Evolutionary conservation across 2,888 invertebrate species (phyloP).

Genomic region (Bombyx huttoni): DNA sequence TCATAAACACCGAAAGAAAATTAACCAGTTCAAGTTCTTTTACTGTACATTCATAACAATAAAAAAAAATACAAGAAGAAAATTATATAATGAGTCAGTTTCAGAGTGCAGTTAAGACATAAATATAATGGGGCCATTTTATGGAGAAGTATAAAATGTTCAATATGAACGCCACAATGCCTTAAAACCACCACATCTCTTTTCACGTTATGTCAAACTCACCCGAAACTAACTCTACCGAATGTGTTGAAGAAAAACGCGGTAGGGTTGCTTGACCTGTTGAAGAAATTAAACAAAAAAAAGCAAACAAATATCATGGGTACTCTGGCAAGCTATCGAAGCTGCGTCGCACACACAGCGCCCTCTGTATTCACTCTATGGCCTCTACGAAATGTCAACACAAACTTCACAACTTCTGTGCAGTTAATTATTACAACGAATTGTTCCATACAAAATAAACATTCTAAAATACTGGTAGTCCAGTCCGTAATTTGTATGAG

Average conservation of each 20-base stretch:
- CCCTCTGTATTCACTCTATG: constrained; percentile 39
- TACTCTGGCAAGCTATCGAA: constrained; percentile 50
- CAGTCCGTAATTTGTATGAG: constrained; percentile 19
- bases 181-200: constrained; percentile 64
- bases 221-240: constrained; percentile 80
- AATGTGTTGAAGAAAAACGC: constrained; percentile 81
- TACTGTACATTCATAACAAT: not conserved
- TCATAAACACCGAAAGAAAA: constrained; percentile 1
- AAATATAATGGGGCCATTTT: constrained; percentile 44
- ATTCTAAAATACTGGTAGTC: not conserved
- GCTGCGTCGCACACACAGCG: constrained; percentile 43
- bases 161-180: constrained; percentile 65
- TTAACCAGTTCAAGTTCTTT: not conserved
- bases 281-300: constrained; percentile 76
- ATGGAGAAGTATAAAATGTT: constrained; percentile 48
- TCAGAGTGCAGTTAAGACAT: constrained; percentile 67
- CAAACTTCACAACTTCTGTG: constrained; percentile 12
- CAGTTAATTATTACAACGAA: constrained; percentile 14
- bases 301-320: constrained; percentile 51
- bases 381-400: constrained; percentile 19
- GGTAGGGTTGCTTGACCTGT: constrained; percentile 79
- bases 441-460: constrained; percentile 20
- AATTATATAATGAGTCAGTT: constrained; percentile 50
- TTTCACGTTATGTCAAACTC: constrained; percentile 74
- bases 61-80: constrained; percentile 15